Evolutionary conservation across 2,113 vertebrate species (phyloP).

Genomic region (Chionis minor): DNA sequence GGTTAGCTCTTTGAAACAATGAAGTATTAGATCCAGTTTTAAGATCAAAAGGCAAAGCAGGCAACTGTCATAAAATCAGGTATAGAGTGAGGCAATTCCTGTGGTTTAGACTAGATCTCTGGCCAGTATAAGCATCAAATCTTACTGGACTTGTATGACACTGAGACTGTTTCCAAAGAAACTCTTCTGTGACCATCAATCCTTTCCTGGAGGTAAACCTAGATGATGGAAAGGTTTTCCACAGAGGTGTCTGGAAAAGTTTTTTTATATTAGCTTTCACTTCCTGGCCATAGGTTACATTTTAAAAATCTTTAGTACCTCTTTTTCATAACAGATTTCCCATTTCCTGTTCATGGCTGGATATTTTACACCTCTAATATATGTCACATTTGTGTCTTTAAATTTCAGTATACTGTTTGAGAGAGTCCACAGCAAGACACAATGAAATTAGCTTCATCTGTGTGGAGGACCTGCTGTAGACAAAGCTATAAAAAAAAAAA

Average conservation of each 20-base stretch:
- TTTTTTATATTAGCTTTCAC: not conserved
- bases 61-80: not conserved
- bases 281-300: not conserved
- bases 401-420: not conserved
- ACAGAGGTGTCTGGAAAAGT: not conserved
- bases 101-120: not conserved
- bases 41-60: not conserved
- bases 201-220: not conserved
- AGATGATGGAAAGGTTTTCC: not conserved
- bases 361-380: not conserved
- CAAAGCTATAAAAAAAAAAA: not conserved
- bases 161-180: not conserved
- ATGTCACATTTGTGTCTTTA: not conserved
- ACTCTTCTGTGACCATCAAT: not conserved
- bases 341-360: not conserved
- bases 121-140: not conserved
- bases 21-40: not conserved
- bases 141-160: not conserved
- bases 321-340: not conserved
- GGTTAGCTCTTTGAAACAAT: not conserved
- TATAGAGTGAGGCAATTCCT: fast-evolving
- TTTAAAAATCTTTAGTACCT: not conserved
- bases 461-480: not conserved
- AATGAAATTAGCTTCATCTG: conserved; percentile 18
- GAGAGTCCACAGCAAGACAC: conserved; percentile 1